phyloP scores from a whole-genome alignment of 1,140 invertebrate species.

The Drosophila fuyamai region DNA sequence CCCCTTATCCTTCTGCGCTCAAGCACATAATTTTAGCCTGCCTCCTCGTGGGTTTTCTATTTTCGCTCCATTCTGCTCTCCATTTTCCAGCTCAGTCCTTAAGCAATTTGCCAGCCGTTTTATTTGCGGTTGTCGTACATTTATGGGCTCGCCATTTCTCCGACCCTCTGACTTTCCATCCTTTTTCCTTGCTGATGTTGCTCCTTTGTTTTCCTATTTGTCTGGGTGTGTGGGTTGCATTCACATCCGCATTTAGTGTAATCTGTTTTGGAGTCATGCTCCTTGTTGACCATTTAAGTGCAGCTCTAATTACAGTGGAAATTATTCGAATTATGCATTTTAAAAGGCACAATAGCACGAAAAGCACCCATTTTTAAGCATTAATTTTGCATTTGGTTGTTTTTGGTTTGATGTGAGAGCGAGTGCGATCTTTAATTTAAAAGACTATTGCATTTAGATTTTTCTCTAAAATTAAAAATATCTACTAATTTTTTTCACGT shows the following conservation, averaged over 20 bases:
- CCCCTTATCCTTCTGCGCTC: constrained; percentile 24
- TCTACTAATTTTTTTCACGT: neutral
- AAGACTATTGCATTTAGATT: too few relatives aligned
- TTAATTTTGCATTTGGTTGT: constrained; percentile 19
- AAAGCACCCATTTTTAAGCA: neutral
- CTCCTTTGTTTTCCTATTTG: constrained; percentile 36
- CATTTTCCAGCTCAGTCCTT: constrained; percentile 20
- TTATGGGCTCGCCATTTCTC: constrained; percentile 45
- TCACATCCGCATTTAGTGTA: constrained; percentile 64
- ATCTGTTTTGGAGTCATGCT: constrained; percentile 65
- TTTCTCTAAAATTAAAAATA: neutral
- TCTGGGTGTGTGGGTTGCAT: constrained; percentile 18
- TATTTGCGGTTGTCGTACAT: constrained; percentile 81
- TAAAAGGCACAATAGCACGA: constrained; percentile 3
- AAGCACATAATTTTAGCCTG: constrained; percentile 69
- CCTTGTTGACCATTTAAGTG: constrained; percentile 79
- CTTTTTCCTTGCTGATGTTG: constrained; percentile 21
- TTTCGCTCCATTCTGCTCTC: neutral
- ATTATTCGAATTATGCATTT: constrained; percentile 67
- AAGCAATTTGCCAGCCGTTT: constrained; percentile 78
- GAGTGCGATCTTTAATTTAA: too few relatives aligned
- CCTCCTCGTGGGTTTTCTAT: constrained; percentile 9
- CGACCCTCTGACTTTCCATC: constrained; percentile 10
- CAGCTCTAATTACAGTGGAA: constrained; percentile 76
- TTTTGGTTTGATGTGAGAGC: neutral